Conservation (phyloP, 1,140 invertebrate genomes). For the Ips typographus region DNA sequence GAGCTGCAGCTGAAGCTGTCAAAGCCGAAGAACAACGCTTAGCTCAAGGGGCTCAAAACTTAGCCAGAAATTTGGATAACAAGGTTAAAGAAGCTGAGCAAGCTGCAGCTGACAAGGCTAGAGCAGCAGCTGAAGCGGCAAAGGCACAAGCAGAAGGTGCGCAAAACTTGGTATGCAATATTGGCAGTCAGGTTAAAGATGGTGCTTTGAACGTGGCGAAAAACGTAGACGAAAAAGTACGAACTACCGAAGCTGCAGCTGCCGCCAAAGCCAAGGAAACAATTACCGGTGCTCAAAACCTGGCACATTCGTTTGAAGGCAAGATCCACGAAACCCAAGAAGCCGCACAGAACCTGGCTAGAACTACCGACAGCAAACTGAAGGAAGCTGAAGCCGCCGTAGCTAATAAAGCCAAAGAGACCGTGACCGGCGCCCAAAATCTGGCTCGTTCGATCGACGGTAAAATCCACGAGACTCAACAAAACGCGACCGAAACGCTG, state of each 20-base stretch:
- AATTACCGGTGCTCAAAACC: conserved; percentile 14
- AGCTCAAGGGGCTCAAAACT: conserved; percentile 31
- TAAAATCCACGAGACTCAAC: conserved; percentile 29
- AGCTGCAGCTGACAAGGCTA: conserved; percentile 6
- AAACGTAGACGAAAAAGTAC: conserved; percentile 33
- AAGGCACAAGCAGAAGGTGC: conserved; percentile 17
- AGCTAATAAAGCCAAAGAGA: conserved; percentile 26
- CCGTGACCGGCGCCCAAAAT: conserved; percentile 25
- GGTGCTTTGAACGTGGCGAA: conserved; percentile 23
- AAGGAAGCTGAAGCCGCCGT: conserved; percentile 27
- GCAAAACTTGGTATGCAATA: conserved; percentile 12
- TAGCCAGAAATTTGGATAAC: conserved; percentile 11
- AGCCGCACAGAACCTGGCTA: conserved; percentile 22
- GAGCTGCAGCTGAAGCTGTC: conserved; percentile 22
- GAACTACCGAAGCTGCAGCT: conserved; percentile 18
- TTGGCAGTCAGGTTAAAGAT: neutral
- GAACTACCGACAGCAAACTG: conserved; percentile 33
- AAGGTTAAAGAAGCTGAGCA: conserved; percentile 28
- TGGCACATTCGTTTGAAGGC: conserved; percentile 24
- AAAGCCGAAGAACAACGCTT: conserved; percentile 28
- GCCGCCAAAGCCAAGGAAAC: conserved; percentile 13
- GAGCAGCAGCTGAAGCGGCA: conserved; percentile 13
- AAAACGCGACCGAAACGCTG: conserved; percentile 19
- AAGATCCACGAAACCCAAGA: conserved; percentile 20
- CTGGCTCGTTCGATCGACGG: conserved; percentile 25